phyloP scores from a whole-genome alignment of 2,888 invertebrate species.

The Glyphotaelius pellucidus region DNA sequence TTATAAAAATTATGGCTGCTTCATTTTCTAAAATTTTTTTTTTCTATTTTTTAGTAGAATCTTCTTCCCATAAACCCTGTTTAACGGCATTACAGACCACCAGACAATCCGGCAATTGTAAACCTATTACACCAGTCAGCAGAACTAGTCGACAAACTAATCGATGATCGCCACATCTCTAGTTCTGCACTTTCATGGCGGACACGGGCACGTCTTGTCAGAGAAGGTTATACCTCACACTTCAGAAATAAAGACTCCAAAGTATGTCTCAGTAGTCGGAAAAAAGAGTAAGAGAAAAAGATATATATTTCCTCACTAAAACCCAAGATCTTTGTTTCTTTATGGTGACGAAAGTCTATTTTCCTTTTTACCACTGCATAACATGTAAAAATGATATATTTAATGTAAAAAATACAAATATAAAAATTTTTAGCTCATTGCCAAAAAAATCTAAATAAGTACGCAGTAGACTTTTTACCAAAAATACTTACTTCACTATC shows the following conservation, averaged over 20 bases:
- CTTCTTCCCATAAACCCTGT: not conserved
- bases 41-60: not conserved
- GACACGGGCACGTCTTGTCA: not conserved
- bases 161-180: slow-evolving; percentile 28
- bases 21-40: no score
- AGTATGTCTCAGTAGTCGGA: not conserved
- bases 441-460: no score
- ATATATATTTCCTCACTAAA: no score
- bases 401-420: no score
- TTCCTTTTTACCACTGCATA: no score
- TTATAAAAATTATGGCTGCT: no score
- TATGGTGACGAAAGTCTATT: no score
- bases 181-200: not conserved
- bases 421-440: no score
- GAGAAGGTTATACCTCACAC: not conserved
- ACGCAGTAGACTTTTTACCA: no score
- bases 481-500: no score
- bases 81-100: not conserved
- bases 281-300: not conserved
- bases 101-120: slow-evolving; percentile 49
- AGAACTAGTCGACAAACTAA: slow-evolving; percentile 38
- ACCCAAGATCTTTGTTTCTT: no score
- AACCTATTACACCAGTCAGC: slow-evolving; percentile 53
- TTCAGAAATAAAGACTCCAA: not conserved
- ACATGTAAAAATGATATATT: no score